Evolutionary conservation across 2,888 invertebrate genomes (phyloP).

Genomic region (Digitonthophagus gazella): DNA sequence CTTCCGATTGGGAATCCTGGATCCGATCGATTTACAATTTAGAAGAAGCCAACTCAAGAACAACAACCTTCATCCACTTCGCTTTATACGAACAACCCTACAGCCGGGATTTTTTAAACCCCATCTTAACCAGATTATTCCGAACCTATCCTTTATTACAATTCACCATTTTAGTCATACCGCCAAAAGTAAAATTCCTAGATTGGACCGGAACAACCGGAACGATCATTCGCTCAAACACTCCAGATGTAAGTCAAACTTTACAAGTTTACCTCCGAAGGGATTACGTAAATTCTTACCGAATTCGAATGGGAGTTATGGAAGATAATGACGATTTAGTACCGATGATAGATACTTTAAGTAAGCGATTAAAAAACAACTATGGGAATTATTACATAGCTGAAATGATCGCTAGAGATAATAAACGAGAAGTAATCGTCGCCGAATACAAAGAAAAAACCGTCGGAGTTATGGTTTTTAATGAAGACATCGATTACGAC

Average conservation of each 20-base stretch:
- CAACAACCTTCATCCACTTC: constrained; percentile 62
- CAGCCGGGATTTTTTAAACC: constrained; percentile 44
- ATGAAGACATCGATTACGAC: constrained; percentile 59
- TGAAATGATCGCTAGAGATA: constrained; percentile 57
- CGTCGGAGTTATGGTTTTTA: constrained; percentile 62
- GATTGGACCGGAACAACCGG: constrained; percentile 43
- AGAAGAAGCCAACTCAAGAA: constrained; percentile 50
- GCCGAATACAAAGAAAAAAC: constrained; percentile 56
- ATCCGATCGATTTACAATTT: constrained; percentile 57
- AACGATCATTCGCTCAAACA: constrained; percentile 36
- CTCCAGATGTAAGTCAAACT: constrained; percentile 41
- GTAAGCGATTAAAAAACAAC: constrained; percentile 53
- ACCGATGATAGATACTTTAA: constrained; percentile 58
- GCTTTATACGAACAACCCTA: constrained; percentile 57
- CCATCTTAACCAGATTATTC: constrained; percentile 53
- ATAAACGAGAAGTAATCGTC: constrained; percentile 57
- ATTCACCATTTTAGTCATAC: constrained; percentile 56
- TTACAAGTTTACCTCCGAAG: constrained; percentile 44
- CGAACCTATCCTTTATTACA: constrained; percentile 54
- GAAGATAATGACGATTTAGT: constrained; percentile 75
- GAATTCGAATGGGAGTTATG: constrained; percentile 63
- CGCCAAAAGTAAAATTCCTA: constrained; percentile 44
- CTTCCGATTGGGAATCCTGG: constrained; percentile 60
- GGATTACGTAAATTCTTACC: constrained; percentile 44
- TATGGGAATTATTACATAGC: constrained; percentile 69